Percentiles rank a stretch among this genome's conserved stretches.
Conservation (phyloP, 64 coral and sea anemone genomes). For the Stichodactyla helianthus region DNA sequence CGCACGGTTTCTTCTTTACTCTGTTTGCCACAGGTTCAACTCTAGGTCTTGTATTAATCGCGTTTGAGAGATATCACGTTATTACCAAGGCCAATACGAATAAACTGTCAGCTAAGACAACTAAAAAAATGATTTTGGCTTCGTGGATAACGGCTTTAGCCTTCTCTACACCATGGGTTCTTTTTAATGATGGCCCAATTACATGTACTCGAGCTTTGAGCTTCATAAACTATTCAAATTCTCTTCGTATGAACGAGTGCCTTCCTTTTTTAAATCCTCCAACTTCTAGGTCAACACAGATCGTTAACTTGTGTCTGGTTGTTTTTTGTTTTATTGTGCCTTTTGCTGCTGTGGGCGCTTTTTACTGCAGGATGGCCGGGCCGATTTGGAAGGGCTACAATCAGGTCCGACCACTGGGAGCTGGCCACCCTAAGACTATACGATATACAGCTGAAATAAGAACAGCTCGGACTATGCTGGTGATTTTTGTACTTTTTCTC, state of each 20-base stretch:
- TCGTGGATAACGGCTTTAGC: conserved; percentile 30
- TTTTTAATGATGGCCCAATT: neutral
- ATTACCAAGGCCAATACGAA: conserved; percentile 38
- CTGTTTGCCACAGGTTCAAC: conserved; percentile 59
- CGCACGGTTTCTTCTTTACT: conserved; percentile 55
- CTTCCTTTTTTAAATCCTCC: conserved; percentile 31
- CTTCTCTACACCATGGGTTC: conserved; percentile 34
- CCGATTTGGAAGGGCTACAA: conserved; percentile 39
- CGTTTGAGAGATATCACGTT: conserved; percentile 63
- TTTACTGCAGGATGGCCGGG: conserved; percentile 54
- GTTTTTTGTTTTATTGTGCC: conserved; percentile 56
- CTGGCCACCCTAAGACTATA: conserved; percentile 45
- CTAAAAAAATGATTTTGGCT: conserved; percentile 35
- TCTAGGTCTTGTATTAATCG: conserved; percentile 43
- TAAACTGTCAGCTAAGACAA: conserved; percentile 46
- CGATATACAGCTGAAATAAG: conserved; percentile 68
- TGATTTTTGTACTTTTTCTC: conserved; percentile 43
- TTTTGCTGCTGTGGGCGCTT: conserved; percentile 11
- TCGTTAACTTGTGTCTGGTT: conserved; percentile 29
- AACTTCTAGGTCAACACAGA: neutral
- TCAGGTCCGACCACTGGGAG: conserved; percentile 53
- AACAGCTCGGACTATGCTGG: conserved; percentile 62
- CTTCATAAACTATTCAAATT: neutral
- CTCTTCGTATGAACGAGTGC: conserved; percentile 16
- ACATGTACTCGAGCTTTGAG: neutral